Evolutionary conservation across 2,888 invertebrate species (phyloP), one percentile per base, ranked within the genome.

Genomic region (Bellardia pandia): DNA sequence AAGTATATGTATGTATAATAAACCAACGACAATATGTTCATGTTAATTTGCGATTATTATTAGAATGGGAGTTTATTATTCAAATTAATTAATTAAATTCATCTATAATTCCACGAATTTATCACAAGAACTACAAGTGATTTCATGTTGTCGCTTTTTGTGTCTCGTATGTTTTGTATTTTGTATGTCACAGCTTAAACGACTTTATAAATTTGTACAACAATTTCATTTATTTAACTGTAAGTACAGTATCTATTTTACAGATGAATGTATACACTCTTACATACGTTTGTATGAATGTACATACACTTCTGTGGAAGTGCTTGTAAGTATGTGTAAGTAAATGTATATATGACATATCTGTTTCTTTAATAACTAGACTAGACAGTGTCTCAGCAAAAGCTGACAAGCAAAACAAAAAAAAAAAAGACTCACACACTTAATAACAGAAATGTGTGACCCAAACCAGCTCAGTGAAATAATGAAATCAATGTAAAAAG

Each of bases 331-430:
- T 56, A 23, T 71, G 42, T 75, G 33, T 58, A 58, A 45, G n/a
- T 48, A 62, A 14, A 13, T 45, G n/a, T 40, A 11, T 56, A 48
- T 69, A n/a, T 68, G 69, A 33, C 58, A 58, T 58, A 48, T 62
- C n/a, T 78, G 11, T 40, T 62, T 71, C 48, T 71, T 71, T 11
- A 16, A 40, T 30, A 33, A 79, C 62, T 42, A 71, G 85, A 85
- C 85, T 85, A 85, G 85, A 85, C 85, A 75, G 75, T 80, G 75
- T 75, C 69, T 80, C 62, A 66, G 69, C 23, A 37, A 23, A 76
- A 62, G 45, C 45, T 37, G 51, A 3, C 42, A 51, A 23, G 23
- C 23, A 23, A 23, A 23, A n/a, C n/a, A n/a, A 23, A 23, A 23
- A 23, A 23, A 48, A 33, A 33, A 71, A 42, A n/a, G 11, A 30